Percentiles rank a stretch among this genome's conserved stretches.
Evolutionary conservation across 2,113 vertebrate species (phyloP).

Genomic region (Buteo buteo): DNA sequence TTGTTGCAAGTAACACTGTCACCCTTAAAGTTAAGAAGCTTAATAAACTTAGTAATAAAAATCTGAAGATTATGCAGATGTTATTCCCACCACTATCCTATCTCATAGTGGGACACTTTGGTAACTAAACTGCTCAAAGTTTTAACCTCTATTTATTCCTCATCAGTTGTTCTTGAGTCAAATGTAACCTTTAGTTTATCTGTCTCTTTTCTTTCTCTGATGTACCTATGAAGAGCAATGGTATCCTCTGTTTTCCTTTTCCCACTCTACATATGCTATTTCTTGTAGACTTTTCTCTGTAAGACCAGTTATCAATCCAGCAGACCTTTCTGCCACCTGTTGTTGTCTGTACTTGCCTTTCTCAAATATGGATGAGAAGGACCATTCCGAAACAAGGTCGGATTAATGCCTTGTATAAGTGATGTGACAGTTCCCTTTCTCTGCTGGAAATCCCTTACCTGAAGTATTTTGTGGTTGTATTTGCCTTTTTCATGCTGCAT

Average conservation of each 20-base stretch:
- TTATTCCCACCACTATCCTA: neutral
- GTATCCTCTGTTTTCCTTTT: neutral
- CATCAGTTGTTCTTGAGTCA: neutral
- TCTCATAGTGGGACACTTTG: neutral
- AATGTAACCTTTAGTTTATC: neutral
- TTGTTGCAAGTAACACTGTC: neutral
- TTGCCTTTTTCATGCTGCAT: neutral
- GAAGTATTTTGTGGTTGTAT: neutral
- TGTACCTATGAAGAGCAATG: neutral
- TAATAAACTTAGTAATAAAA: neutral
- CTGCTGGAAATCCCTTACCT: neutral
- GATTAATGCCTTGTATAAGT: neutral
- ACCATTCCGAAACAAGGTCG: neutral
- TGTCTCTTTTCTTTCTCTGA: neutral
- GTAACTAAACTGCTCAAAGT: neutral
- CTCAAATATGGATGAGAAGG: neutral
- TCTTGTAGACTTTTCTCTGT: neutral
- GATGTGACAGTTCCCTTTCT: neutral
- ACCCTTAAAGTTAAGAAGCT: neutral
- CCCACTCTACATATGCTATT: neutral
- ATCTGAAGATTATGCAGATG: neutral
- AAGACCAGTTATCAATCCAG: neutral
- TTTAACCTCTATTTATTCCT: neutral
- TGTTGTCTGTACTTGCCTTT: neutral
- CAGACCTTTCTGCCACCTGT: neutral